phyloP scores from a whole-genome alignment of 1,140 invertebrate genomes.

The Nasonia longicornis region DNA sequence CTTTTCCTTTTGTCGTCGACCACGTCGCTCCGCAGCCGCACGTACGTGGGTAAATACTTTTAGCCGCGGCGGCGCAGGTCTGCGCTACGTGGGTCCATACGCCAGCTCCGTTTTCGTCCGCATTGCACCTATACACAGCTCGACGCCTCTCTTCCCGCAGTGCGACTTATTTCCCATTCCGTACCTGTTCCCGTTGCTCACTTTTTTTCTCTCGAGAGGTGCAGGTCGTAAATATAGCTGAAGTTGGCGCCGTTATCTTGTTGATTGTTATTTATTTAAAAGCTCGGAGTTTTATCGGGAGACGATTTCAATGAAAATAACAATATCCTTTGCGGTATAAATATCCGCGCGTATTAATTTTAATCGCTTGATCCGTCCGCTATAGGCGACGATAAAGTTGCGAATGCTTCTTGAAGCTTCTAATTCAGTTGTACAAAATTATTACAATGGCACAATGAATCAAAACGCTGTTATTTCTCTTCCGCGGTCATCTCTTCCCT shows the following conservation, averaged over 20 bases:
- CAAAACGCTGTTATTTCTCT: conserved; percentile 30
- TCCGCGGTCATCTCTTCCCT: conserved; percentile 50
- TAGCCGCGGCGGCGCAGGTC: conserved; percentile 47
- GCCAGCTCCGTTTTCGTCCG: conserved; percentile 32
- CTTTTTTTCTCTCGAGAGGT: no score
- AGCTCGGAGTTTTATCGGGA: not conserved
- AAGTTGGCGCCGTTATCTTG: not conserved
- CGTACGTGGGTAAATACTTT: conserved; percentile 58
- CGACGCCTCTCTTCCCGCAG: not conserved
- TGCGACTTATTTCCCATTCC: conserved; percentile 9
- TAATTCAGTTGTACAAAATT: not conserved
- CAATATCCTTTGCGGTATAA: not conserved
- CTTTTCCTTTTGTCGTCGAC: not conserved
- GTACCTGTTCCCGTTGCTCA: not conserved
- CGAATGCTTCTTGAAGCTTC: not conserved
- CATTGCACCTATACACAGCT: conserved; percentile 27
- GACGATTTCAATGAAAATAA: no score
- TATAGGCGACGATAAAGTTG: not conserved
- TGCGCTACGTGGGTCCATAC: conserved; percentile 45
- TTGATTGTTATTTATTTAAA: not conserved
- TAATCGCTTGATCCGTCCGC: not conserved
- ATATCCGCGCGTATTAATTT: not conserved
- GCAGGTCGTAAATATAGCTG: not conserved
- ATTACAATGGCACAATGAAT: not conserved
- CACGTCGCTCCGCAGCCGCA: conserved; percentile 18